Evolutionary conservation across 2,888 invertebrate species (phyloP).

Genomic region (Cactoblastis cactorum): DNA sequence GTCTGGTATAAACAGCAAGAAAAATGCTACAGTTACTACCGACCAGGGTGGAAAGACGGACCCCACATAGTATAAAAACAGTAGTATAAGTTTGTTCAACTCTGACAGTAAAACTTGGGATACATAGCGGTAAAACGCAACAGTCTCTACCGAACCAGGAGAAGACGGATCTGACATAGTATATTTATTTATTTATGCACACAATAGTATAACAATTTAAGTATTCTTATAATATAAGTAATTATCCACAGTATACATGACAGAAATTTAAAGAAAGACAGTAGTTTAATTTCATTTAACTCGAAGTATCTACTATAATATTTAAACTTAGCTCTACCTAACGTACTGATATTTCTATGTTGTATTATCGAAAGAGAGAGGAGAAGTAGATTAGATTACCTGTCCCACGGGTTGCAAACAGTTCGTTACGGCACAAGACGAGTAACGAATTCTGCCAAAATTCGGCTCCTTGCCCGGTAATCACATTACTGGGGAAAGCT

Average conservation of each 20-base stretch:
- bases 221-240: too few relatives aligned
- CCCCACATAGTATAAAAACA: background rate
- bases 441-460: constrained; percentile 44
- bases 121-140: too few relatives aligned
- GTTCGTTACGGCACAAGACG: constrained; percentile 58
- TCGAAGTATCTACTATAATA: too few relatives aligned
- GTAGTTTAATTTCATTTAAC: too few relatives aligned
- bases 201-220: too few relatives aligned
- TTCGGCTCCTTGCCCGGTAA: background rate
- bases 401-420: constrained; percentile 70
- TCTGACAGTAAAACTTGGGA: background rate
- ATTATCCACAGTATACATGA: too few relatives aligned
- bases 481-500: constrained; percentile 1
- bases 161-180: too few relatives aligned
- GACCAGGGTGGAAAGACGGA: constrained; percentile 17
- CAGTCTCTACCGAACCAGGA: too few relatives aligned
- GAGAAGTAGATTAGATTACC: constrained; percentile 63
- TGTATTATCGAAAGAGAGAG: background rate
- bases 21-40: constrained; percentile 49
- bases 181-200: too few relatives aligned
- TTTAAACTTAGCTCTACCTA: too few relatives aligned
- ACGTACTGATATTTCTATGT: background rate
- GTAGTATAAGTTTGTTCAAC: background rate
- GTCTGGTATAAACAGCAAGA: constrained; percentile 64
- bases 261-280: too few relatives aligned